A percentile compares a stretch with the other conserved stretches of the same genome.
phyloP scores from a whole-genome alignment of 2,888 invertebrate species.

The Odiellus spinosus region DNA sequence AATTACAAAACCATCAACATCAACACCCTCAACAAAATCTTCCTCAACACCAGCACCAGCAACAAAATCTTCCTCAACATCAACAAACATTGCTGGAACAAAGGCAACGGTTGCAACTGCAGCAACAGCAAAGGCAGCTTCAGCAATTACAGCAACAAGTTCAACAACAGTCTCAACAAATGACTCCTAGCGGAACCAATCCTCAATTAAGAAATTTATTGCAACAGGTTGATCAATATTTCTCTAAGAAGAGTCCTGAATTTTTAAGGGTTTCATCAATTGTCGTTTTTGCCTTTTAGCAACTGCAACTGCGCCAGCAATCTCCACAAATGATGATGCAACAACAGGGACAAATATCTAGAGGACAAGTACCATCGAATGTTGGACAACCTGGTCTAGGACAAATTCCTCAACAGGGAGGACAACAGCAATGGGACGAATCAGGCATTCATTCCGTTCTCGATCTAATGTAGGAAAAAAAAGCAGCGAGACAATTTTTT shows the following conservation, averaged over 20 bases:
- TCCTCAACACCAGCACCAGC: constrained; percentile 12
- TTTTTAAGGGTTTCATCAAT: too few species aligned
- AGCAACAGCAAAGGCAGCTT: constrained; percentile 21
- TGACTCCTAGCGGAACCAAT: constrained; percentile 41
- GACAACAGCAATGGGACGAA: constrained; percentile 5
- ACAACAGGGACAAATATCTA: neutral
- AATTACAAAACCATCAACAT: constrained; percentile 11
- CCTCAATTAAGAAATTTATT: constrained; percentile 19
- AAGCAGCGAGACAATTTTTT: too few species aligned
- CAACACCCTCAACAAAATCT: constrained; percentile 13
- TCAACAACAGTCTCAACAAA: constrained; percentile 36
- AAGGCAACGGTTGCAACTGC: constrained; percentile 16
- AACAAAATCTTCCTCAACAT: constrained; percentile 12
- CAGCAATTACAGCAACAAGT: constrained; percentile 30
- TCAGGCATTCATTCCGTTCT: neutral
- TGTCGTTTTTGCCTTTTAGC: too few species aligned
- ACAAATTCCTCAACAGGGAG: constrained; percentile 4
- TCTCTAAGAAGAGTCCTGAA: too few species aligned
- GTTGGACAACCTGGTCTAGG: neutral
- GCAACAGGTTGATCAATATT: constrained; percentile 12
- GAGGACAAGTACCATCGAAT: constrained; percentile 2
- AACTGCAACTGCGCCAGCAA: constrained; percentile 14
- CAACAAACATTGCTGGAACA: constrained; percentile 30
- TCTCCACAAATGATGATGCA: constrained; percentile 3
- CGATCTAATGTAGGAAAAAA: too few species aligned